phyloP scores from a whole-genome alignment of 2,888 invertebrate genomes.

The Clostera curtula region DNA sequence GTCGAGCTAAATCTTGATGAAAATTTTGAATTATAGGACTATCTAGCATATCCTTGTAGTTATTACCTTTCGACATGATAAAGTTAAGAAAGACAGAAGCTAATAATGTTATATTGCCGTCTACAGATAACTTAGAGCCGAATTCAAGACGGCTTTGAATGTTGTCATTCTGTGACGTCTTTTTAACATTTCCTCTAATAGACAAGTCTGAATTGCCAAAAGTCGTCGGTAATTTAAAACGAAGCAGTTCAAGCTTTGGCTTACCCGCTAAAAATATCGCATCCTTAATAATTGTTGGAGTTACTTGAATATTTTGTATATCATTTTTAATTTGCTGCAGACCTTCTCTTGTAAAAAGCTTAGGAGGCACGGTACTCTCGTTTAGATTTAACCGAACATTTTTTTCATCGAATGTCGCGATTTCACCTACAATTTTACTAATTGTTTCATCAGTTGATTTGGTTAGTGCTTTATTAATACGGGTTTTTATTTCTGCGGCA shows the following conservation, averaged over 20 bases:
- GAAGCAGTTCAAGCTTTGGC: conserved; percentile 14
- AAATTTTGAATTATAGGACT: too few species aligned
- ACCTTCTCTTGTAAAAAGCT: conserved; percentile 15
- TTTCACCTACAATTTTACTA: conserved; percentile 25
- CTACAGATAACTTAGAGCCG: too few species aligned
- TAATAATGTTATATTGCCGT: too few species aligned
- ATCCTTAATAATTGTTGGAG: conserved; percentile 15
- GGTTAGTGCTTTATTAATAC: conserved; percentile 12
- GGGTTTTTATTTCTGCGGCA: conserved; percentile 14
- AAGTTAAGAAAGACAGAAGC: too few species aligned
- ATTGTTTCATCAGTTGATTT: conserved; percentile 19
- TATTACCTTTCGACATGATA: too few species aligned
- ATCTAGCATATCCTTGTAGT: too few species aligned
- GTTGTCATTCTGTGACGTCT: too few species aligned
- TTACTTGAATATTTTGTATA: conserved; percentile 19
- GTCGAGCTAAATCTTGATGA: too few species aligned
- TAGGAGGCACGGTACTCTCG: conserved; percentile 9
- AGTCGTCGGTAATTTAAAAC: conserved; percentile 22
- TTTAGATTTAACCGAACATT: conserved; percentile 12
- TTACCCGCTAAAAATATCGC: conserved; percentile 18
- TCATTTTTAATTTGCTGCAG: conserved; percentile 13
- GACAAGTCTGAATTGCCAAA: conserved; percentile 32
- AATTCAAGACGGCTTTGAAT: too few species aligned
- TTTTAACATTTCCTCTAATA: conserved; percentile 11
- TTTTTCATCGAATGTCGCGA: conserved; percentile 16